phyloP scores from a whole-genome alignment of 2,888 invertebrate species.

The Polia nebulosa region DNA sequence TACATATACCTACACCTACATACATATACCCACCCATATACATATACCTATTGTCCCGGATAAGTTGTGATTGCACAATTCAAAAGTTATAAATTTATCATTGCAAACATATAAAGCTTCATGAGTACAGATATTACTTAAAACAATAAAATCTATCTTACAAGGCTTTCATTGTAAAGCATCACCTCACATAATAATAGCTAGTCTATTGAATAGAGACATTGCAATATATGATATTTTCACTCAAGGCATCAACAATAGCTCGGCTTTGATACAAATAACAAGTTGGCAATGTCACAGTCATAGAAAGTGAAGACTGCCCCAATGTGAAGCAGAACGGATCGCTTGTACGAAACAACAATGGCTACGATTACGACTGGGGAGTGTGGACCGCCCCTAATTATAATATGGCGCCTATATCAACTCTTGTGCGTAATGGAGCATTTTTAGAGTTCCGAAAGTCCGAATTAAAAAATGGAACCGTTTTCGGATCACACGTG shows the following conservation, averaged over 20 bases:
- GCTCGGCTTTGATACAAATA: slow-evolving; percentile 63
- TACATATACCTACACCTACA: too few relatives aligned
- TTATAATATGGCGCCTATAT: slow-evolving; percentile 48
- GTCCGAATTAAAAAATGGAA: too few relatives aligned
- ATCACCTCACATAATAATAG: slow-evolving; percentile 25
- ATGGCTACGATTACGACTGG: slow-evolving; percentile 68
- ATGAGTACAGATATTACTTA: background rate
- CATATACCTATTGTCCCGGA: too few relatives aligned
- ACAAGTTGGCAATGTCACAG: slow-evolving; percentile 76
- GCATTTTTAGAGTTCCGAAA: slow-evolving; percentile 35
- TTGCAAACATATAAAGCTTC: background rate
- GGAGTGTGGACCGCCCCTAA: slow-evolving; percentile 61
- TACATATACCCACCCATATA: too few relatives aligned
- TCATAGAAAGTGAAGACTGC: slow-evolving; percentile 86
- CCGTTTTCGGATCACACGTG: too few relatives aligned
- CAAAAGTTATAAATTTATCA: background rate
- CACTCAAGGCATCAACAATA: slow-evolving; percentile 54
- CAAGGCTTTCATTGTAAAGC: slow-evolving; percentile 2
- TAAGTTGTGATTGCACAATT: background rate
- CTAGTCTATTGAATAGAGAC: slow-evolving; percentile 33
- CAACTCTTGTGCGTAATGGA: slow-evolving; percentile 24
- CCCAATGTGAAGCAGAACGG: slow-evolving; percentile 85
- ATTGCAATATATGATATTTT: slow-evolving; percentile 54
- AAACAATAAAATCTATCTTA: background rate
- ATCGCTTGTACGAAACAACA: slow-evolving; percentile 77